Evolutionary conservation across 2,797 vertebrate species (phyloP).

Genomic region (Vespertilio murinus): DNA sequence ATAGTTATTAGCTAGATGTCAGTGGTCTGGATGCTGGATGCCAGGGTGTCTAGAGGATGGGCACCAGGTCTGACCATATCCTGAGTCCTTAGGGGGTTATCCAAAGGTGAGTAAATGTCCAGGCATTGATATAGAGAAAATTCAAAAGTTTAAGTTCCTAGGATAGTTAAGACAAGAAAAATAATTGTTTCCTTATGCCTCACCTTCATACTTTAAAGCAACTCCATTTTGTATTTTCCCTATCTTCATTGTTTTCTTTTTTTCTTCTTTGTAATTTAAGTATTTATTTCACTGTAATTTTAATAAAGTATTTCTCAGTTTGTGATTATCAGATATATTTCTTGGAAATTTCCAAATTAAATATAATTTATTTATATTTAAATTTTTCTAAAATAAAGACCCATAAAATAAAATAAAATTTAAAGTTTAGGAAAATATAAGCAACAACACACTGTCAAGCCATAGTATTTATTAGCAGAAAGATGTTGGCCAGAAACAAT

Average conservation of each 20-base stretch:
- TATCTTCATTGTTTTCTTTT: neutral
- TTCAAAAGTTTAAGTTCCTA: neutral
- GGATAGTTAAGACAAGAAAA: neutral
- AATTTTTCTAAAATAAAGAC: constrained; percentile 45
- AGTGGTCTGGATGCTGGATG: neutral
- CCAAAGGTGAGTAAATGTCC: neutral
- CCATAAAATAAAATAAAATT: neutral
- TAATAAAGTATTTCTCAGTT: constrained; percentile 17
- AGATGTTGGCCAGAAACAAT: constrained; percentile 42
- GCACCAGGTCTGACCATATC: neutral
- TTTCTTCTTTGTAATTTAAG: neutral
- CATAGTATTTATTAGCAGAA: neutral
- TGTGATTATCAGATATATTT: constrained; percentile 6
- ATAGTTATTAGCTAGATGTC: neutral
- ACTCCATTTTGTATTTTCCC: neutral
- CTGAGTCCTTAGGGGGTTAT: neutral
- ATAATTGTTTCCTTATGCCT: neutral
- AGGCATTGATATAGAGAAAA: neutral
- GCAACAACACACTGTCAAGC: neutral
- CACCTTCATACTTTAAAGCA: neutral
- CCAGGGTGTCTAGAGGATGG: neutral
- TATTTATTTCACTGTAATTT: neutral
- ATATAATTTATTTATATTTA: constrained; percentile 36
- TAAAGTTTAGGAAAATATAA: constrained; percentile 31
- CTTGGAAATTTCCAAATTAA: constrained; percentile 18